Conservation (phyloP, 2,888 invertebrate species). For the Leptinotarsa juncta region DNA sequence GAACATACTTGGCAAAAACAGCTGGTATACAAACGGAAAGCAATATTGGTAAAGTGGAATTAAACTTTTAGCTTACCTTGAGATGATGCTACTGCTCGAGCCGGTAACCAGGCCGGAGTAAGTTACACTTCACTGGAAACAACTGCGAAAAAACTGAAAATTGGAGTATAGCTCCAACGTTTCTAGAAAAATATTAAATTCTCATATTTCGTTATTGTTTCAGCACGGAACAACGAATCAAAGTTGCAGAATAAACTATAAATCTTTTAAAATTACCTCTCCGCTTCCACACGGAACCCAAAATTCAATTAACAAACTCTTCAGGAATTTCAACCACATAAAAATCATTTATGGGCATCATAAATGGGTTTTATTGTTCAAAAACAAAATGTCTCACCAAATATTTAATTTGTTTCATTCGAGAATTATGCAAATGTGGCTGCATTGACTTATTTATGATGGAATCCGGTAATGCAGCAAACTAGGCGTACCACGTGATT, state of each 20-base stretch:
- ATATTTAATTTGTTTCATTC: constrained; percentile 26
- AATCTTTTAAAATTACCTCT: neutral
- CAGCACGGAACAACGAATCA: too few species aligned
- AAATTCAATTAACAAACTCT: constrained; percentile 8
- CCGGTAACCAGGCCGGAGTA: too few species aligned
- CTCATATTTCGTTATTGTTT: too few species aligned
- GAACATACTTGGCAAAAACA: too few species aligned
- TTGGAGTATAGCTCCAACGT: too few species aligned
- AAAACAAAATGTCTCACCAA: neutral
- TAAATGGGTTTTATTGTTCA: neutral
- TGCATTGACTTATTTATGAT: constrained; percentile 25
- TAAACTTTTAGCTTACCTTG: too few species aligned
- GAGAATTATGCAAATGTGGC: constrained; percentile 26
- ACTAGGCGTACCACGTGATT: neutral
- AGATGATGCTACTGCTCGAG: too few species aligned
- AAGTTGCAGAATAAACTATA: neutral
- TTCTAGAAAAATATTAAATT: too few species aligned
- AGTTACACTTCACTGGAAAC: too few species aligned
- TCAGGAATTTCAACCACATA: constrained; percentile 2
- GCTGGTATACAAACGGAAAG: too few species aligned
- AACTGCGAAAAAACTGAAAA: too few species aligned
- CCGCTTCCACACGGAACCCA: neutral
- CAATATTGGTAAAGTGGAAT: too few species aligned
- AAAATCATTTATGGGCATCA: neutral
- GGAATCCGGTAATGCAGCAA: neutral